Conservation (phyloP, 2,113 vertebrate species). For the Tauraco erythrolophus region DNA sequence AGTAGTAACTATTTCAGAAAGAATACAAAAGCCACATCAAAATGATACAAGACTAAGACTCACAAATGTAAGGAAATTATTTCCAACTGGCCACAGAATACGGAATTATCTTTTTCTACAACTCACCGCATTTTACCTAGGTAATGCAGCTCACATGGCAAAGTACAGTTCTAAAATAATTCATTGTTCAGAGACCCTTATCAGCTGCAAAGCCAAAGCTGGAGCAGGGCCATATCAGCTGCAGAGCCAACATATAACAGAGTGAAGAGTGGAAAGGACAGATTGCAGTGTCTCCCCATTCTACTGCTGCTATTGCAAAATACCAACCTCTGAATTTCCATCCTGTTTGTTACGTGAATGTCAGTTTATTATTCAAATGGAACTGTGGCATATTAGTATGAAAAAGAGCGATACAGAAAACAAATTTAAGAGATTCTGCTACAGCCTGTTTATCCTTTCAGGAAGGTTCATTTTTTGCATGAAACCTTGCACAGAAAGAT, state of each 20-base stretch:
- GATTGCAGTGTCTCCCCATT: conserved; percentile 1
- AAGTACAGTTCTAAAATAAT: conserved; percentile 27
- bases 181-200: conserved; percentile 36
- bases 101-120: conserved; percentile 8
- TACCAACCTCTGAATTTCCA: not conserved
- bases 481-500: not conserved
- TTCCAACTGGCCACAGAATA: conserved; percentile 26
- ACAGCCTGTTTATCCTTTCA: not conserved
- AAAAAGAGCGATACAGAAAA: not conserved
- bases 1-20: conserved; percentile 14
- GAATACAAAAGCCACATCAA: conserved; percentile 26
- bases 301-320: conserved; percentile 5
- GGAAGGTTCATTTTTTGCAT: not conserved
- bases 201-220: conserved; percentile 41
- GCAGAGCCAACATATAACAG: conserved; percentile 3
- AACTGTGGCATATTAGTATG: not conserved
- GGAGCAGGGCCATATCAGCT: conserved; percentile 22
- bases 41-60: conserved; percentile 5
- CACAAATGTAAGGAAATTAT: conserved; percentile 29
- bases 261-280: conserved; percentile 22
- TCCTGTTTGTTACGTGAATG: not conserved
- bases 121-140: not conserved
- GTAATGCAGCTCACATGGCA: conserved; percentile 1
- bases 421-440: not conserved
- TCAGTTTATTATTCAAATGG: conserved; percentile 15